A percentile compares a stretch with the other conserved stretches of the same genome.
Evolutionary conservation across 2,797 vertebrate genomes (phyloP).

Genomic region (Phoxinus dragarum): DNA sequence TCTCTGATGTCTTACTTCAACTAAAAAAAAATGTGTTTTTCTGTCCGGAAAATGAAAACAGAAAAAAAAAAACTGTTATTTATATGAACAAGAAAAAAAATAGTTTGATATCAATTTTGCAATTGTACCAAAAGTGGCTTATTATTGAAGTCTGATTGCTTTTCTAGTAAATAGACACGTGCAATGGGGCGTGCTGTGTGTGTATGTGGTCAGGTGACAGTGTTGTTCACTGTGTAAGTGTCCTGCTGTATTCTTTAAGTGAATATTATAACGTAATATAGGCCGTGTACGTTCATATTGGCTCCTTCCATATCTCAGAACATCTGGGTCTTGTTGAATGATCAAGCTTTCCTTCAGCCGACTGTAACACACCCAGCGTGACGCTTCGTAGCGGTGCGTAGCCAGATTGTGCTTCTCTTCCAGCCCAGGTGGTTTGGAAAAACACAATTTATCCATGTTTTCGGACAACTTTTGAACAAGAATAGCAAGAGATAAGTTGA

Average conservation of each 20-base stretch:
- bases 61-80: constrained; percentile 83
- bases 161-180: constrained; percentile 87
- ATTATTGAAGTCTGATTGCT: constrained; percentile 91
- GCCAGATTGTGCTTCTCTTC: constrained; percentile 3
- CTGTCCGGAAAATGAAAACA: constrained; percentile 43
- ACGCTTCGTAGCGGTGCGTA: constrained; percentile 22
- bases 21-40: constrained; percentile 36
- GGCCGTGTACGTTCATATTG: constrained; percentile 74
- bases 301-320: constrained; percentile 75
- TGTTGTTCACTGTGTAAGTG: constrained; percentile 85
- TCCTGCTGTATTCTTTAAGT: constrained; percentile 84
- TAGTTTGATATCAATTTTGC: constrained; percentile 94
- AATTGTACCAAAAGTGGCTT: constrained; percentile 99
- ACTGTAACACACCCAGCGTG: constrained; percentile 2
- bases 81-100: constrained; percentile 80
- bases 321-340: constrained; percentile 66
- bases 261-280: constrained; percentile 81
- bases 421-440: constrained; percentile 7
- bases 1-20: constrained; percentile 86
- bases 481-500: neutral
- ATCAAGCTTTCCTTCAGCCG: constrained; percentile 15
- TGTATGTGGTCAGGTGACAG: constrained; percentile 86
- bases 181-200: constrained; percentile 85
- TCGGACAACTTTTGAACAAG: neutral
- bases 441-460: constrained; percentile 19